These are phyloP conservation scores for Corythornis cristatus DNA, from an alignment of 2,113 vertebrate species.

Conservation along the genomic window DNA sequence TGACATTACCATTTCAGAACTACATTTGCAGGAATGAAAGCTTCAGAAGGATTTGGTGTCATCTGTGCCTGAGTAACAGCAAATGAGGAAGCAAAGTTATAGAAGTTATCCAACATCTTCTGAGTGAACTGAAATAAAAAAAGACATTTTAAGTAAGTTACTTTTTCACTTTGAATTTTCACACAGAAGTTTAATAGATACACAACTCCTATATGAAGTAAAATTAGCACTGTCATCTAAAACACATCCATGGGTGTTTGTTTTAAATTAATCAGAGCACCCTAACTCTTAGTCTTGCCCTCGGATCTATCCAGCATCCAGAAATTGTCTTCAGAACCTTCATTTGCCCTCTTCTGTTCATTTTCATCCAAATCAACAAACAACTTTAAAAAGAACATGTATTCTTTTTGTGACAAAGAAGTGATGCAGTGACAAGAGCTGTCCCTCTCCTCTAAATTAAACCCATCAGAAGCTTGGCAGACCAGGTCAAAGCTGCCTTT, in stretches of 20 bases:
- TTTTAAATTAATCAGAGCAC: not conserved
- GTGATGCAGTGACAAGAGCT: not conserved
- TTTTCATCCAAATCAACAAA: not conserved
- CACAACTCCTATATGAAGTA: not conserved
- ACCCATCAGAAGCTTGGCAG: not conserved
- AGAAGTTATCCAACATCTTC: constrained; percentile 97
- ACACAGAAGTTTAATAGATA: not conserved
- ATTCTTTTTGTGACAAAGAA: not conserved
- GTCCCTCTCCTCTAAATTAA: not conserved
- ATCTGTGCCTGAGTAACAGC: constrained; percentile 93
- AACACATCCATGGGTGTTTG: not conserved
- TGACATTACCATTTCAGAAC: constrained; percentile 86
- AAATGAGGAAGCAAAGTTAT: constrained; percentile 92
- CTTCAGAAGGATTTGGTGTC: constrained; percentile 90
- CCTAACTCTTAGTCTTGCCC: not conserved
- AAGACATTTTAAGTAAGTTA: not conserved
- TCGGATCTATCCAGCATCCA: not conserved
- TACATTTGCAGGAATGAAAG: constrained; percentile 92
- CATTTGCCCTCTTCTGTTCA: not conserved
- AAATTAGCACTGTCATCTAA: not conserved
- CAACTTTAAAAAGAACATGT: not conserved
- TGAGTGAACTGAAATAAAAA: constrained; percentile 86
- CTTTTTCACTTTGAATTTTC: not conserved
- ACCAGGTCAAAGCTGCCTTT: not conserved
- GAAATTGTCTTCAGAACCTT: not conserved